phyloP scores from a whole-genome alignment of 2,113 vertebrate species.

The Osmerus eperlanus region DNA sequence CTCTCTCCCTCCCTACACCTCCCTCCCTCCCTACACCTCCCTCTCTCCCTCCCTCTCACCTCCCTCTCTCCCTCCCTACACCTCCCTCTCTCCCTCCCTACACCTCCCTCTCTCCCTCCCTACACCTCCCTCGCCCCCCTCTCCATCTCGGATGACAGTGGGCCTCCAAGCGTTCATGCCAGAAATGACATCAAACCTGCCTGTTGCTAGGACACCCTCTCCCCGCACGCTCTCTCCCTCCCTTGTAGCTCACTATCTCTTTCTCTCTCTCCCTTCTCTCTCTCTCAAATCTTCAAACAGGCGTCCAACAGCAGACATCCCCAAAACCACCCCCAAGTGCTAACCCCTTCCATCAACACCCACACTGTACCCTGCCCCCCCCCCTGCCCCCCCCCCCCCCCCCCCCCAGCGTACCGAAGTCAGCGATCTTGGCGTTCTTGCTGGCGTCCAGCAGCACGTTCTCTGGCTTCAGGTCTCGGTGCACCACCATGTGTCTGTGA shows the following conservation, averaged over 20 bases:
- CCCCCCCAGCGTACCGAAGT: conserved; percentile 83
- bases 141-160: conserved; percentile 56
- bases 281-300: neutral
- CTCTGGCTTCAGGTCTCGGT: conserved; percentile 97
- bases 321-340: neutral
- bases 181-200: conserved; percentile 59
- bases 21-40: conserved; percentile 15
- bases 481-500: conserved; percentile 98
- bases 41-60: too few species aligned
- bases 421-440: conserved; percentile 98
- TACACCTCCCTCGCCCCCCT: conserved; percentile 17
- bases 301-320: too few species aligned
- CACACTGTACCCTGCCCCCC: neutral
- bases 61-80: conserved; percentile 17
- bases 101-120: conserved; percentile 9
- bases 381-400: too few species aligned
- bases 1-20: too few species aligned
- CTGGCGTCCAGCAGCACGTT: conserved; percentile 93
- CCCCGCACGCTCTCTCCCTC: conserved; percentile 15
- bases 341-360: neutral
- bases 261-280: neutral
- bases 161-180: conserved; percentile 58
- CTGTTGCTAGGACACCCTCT: conserved; percentile 53
- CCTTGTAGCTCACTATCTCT: neutral
- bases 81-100: conserved; percentile 15